These are phyloP conservation scores for Campoplex nolae DNA, from an alignment of 2,888 invertebrate genomes.

Conservation along the genomic window DNA sequence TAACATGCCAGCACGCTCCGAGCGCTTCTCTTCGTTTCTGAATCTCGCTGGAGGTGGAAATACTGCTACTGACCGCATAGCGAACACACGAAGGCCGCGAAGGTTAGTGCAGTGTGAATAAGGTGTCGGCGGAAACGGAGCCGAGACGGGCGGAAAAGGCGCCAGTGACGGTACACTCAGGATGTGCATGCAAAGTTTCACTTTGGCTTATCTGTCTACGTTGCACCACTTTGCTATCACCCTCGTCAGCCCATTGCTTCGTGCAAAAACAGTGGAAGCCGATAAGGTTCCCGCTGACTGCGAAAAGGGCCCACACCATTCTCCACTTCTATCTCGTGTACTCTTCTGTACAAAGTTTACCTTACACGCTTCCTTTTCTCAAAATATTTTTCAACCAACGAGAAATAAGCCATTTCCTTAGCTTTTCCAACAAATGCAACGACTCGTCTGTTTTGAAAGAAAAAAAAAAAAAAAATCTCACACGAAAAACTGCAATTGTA, in stretches of 20 bases:
- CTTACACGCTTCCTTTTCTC: conserved; percentile 4
- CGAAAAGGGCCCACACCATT: conserved; percentile 22
- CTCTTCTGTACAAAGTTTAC: conserved; percentile 15
- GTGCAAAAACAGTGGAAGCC: conserved; percentile 62
- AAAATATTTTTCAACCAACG: neutral
- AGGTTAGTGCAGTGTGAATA: conserved; percentile 47
- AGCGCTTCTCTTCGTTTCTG: conserved; percentile 33
- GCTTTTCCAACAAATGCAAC: neutral
- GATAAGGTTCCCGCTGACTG: conserved; percentile 64
- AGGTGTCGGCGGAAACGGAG: conserved; percentile 53
- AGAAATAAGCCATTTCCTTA: neutral
- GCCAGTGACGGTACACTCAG: conserved; percentile 33
- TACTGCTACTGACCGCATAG: conserved; percentile 57
- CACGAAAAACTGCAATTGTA: neutral
- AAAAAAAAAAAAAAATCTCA: neutral
- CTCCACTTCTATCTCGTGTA: neutral
- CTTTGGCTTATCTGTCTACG: conserved; percentile 72
- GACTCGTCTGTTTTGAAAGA: neutral
- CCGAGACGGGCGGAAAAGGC: conserved; percentile 45
- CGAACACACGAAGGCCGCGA: conserved; percentile 42
- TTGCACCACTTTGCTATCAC: conserved; percentile 46
- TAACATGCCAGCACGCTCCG: conserved; percentile 39
- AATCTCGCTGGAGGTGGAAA: neutral
- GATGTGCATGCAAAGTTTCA: conserved; percentile 72
- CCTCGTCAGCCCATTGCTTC: conserved; percentile 47